phyloP scores from a whole-genome alignment of 2,797 vertebrate species.

The Poliocrania exsul region DNA sequence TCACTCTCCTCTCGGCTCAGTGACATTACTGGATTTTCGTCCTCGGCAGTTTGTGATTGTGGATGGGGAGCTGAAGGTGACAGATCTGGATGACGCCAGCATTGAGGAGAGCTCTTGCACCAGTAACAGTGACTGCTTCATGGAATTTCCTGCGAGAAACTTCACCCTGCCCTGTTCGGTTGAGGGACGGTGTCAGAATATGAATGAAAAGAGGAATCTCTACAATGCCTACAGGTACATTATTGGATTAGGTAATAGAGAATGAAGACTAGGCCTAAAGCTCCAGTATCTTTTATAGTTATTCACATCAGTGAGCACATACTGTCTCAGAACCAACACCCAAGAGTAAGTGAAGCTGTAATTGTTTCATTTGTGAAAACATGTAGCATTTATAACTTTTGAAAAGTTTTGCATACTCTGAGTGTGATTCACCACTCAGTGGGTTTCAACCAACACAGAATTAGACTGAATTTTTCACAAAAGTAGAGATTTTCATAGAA shows the following conservation, averaged over 20 bases:
- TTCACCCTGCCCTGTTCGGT: constrained; percentile 85
- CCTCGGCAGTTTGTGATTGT: constrained; percentile 90
- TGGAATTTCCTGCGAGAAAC: constrained; percentile 88
- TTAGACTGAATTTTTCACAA: background rate
- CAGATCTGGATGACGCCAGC: constrained; percentile 88
- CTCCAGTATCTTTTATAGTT: background rate
- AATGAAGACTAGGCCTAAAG: background rate
- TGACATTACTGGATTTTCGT: constrained; percentile 90
- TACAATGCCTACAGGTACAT: constrained; percentile 89
- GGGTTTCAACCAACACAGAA: background rate
- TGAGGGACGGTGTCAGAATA: constrained; percentile 82
- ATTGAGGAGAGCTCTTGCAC: constrained; percentile 83
- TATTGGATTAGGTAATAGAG: background rate
- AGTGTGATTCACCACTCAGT: background rate
- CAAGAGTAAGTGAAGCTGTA: background rate
- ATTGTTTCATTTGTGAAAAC: background rate
- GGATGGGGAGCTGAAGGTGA: constrained; percentile 88
- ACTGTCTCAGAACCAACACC: background rate
- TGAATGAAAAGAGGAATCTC: constrained; percentile 90
- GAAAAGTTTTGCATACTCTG: constrained; percentile 1
- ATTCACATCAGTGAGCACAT: fast-evolving
- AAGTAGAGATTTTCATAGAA: background rate
- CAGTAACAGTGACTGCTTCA: constrained; percentile 76
- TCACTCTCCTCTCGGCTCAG: constrained; percentile 87
- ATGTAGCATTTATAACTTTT: background rate